These are phyloP conservation scores for Bambusicola thoracicus DNA, from an alignment of 2,113 vertebrate species.

Conservation along the genomic window DNA sequence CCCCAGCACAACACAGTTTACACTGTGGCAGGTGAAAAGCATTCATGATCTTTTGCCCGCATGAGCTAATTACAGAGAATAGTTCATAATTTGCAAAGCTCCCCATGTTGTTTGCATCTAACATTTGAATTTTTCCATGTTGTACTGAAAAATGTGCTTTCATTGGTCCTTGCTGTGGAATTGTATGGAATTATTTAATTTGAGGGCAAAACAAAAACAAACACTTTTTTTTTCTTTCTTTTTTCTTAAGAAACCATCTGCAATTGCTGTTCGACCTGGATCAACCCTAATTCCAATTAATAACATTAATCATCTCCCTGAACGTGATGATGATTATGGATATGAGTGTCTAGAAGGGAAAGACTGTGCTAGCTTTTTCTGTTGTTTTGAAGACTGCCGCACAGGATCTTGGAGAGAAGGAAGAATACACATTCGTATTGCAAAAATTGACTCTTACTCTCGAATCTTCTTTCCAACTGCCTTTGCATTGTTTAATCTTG, in stretches of 20 bases:
- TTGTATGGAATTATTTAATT: not conserved
- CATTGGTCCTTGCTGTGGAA: not conserved
- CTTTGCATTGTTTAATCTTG: conserved; percentile 94
- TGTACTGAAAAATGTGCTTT: not conserved
- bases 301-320: conserved; percentile 85
- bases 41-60: not conserved
- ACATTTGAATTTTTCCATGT: not conserved
- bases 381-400: conserved; percentile 95
- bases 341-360: conserved; percentile 96
- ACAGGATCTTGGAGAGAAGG: conserved; percentile 94
- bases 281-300: conserved; percentile 93
- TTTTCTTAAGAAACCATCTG: conserved; percentile 78
- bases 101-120: not conserved
- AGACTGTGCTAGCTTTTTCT: conserved; percentile 95
- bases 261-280: conserved; percentile 84
- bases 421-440: conserved; percentile 93
- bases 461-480: conserved; percentile 97
- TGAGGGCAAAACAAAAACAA: not conserved
- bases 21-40: conserved; percentile 23
- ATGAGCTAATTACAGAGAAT: not conserved
- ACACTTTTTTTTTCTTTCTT: not conserved
- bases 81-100: not conserved
- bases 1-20: conserved; percentile 14
- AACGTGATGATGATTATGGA: conserved; percentile 83
- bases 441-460: conserved; percentile 95